Percentiles rank a stretch among this genome's conserved stretches.
These are phyloP conservation scores for Nipponacmea schrenckii DNA, from an alignment of 2,888 invertebrate species.

Conservation along the genomic window DNA sequence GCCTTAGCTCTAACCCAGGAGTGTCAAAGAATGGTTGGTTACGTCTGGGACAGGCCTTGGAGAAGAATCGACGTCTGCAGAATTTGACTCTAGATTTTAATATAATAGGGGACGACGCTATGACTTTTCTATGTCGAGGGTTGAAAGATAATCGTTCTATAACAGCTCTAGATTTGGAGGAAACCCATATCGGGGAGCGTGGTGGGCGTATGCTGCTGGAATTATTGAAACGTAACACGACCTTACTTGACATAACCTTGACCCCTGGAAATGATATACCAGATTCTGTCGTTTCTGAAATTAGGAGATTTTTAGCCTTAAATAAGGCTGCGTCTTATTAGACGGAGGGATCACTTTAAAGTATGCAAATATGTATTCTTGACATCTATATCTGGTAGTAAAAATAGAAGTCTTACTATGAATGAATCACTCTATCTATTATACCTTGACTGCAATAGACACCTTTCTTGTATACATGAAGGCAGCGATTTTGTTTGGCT, in stretches of 20 bases:
- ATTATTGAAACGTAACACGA: conserved; percentile 49
- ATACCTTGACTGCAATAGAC: too few relatives aligned
- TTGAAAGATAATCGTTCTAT: conserved; percentile 50
- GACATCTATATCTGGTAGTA: too few relatives aligned
- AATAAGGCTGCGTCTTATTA: conserved; percentile 34
- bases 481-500: too few relatives aligned
- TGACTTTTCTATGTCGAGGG: conserved; percentile 44
- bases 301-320: conserved; percentile 46
- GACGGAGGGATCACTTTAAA: too few relatives aligned
- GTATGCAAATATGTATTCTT: too few relatives aligned
- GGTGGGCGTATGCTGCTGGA: conserved; percentile 49
- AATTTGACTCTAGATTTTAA: conserved; percentile 57
- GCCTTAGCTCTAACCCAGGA: conserved; percentile 38
- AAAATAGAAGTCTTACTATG: too few relatives aligned
- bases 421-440: too few relatives aligned
- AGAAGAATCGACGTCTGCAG: conserved; percentile 43
- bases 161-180: conserved; percentile 51
- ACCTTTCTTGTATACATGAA: too few relatives aligned
- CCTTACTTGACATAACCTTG: conserved; percentile 52
- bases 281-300: conserved; percentile 38
- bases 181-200: conserved; percentile 47
- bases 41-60: conserved; percentile 49
- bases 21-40: conserved; percentile 47
- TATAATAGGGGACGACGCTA: conserved; percentile 52
- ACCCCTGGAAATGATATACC: conserved; percentile 51